Base-by-base conservation (phyloP, 2,113 vertebrate species). In the Brienomyrus longianalis region DNA sequence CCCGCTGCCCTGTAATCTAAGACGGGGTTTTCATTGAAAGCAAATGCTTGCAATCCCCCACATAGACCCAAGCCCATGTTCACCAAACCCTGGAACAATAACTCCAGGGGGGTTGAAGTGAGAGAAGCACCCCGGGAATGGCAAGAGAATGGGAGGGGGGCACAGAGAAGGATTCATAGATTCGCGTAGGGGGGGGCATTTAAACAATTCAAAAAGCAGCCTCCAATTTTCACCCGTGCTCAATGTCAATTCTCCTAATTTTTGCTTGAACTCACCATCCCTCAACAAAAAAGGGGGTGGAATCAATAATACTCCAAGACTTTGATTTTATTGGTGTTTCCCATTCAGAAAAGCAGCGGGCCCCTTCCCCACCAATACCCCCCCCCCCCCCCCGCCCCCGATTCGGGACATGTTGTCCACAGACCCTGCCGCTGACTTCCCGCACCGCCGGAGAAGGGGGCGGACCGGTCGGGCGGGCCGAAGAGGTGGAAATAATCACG, bases 21-120 rank as follows among this genome's bases (percentile, higher is more conserved):
- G 97, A 99, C 97, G 97, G 97, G 97, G 97, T 99, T 99, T 98
- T 99, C 98, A 99, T 99, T 99, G 97, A 97, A 98, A 99, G 98
- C 98, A 99, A 99, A 99, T 99, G 98, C 97, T 97, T 96, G 97
- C 97, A 98, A 98, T 99, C 97, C 97, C 96, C 96, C 96, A 97
- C 98, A 98, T 98, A 99, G 97, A 98, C 97, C 96, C 96, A 39
- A 1, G 96, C 97, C 96, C 97, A 96, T 98, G 98, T 98, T 98
- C 97, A 95, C 96, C 97, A 97, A 98, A 98, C 97, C 97, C 97
- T 99, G 98, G 96, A 98, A 99, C 97, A 98, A 99, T 98, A 99
- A 99, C 98, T 97, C 95, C 92, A 93, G 95, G 96, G 96, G 93
- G 95, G 97, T 95, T 96, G 97, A 95, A 92, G 91, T 92, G 92